A percentile compares a stretch with the other conserved stretches of the same genome.
Evolutionary conservation across 2,113 vertebrate species (phyloP).

Genomic region (Harpagus bidentatus): DNA sequence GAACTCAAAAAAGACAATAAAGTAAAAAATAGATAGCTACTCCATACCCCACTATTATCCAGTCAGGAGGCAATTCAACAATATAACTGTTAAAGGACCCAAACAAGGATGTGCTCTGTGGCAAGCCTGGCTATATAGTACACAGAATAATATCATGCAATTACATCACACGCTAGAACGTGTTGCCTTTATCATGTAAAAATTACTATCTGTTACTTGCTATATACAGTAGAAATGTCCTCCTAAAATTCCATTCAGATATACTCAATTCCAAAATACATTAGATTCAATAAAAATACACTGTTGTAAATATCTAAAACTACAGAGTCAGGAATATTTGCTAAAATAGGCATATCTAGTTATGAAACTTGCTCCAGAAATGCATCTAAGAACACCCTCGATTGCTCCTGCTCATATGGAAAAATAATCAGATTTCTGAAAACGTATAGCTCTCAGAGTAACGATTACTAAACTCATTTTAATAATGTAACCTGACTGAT

Average conservation of each 20-base stretch:
- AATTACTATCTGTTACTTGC: not conserved
- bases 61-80: not conserved
- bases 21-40: not conserved
- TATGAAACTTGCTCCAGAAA: not conserved
- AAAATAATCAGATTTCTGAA: not conserved
- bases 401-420: not conserved
- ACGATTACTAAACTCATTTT: not conserved
- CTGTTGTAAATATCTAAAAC: not conserved
- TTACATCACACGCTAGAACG: fast-evolving
- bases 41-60: not conserved
- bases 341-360: not conserved
- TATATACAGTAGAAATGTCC: not conserved
- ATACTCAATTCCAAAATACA: not conserved
- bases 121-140: not conserved
- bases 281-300: not conserved
- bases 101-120: not conserved
- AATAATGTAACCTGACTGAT: not conserved
- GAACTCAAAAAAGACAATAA: not conserved
- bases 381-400: fast-evolving
- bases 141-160: not conserved
- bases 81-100: not conserved
- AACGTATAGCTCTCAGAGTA: not conserved
- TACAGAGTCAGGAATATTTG: not conserved
- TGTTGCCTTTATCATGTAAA: not conserved
- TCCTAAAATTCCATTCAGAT: not conserved